Conservation (phyloP, 2,113 vertebrate genomes). For the Ceyx margarethae region DNA sequence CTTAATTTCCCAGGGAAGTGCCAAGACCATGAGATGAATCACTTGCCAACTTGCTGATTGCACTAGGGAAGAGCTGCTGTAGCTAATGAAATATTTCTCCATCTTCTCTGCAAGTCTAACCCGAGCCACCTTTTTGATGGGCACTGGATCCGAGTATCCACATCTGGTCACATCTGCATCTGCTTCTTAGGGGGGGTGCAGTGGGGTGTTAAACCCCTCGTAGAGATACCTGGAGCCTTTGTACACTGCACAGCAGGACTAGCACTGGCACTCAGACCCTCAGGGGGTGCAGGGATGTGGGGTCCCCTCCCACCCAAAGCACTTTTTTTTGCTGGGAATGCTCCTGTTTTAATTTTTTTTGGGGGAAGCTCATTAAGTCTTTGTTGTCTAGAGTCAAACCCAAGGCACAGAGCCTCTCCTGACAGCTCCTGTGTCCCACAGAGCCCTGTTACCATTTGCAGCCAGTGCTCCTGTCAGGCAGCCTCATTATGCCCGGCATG, state of each 20-base stretch:
- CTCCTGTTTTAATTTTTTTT: not conserved
- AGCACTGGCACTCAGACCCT: fast-evolving
- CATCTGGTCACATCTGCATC: not conserved
- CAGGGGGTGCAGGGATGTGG: fast-evolving
- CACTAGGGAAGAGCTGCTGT: not conserved
- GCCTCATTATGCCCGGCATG: not conserved
- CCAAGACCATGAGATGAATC: not conserved
- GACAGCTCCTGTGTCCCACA: not conserved
- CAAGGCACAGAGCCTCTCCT: not conserved
- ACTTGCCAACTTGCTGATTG: not conserved
- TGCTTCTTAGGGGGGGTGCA: fast-evolving
- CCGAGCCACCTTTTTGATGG: not conserved
- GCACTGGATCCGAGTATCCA: not conserved
- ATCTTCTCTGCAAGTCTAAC: not conserved
- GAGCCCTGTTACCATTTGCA: not conserved
- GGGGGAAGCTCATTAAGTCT: too few relatives aligned
- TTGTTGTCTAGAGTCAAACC: not conserved
- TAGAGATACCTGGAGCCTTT: not conserved
- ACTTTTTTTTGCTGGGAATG: not conserved
- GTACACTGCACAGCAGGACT: fast-evolving
- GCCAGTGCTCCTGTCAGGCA: not conserved
- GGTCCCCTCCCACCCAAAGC: not conserved
- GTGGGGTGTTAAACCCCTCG: not conserved
- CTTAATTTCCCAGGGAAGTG: not conserved
- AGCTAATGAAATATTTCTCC: not conserved